Percentiles rank a stretch among this genome's conserved stretches.
Evolutionary conservation across 2,113 vertebrate genomes (phyloP).

Genomic region (Clupea harengus): DNA sequence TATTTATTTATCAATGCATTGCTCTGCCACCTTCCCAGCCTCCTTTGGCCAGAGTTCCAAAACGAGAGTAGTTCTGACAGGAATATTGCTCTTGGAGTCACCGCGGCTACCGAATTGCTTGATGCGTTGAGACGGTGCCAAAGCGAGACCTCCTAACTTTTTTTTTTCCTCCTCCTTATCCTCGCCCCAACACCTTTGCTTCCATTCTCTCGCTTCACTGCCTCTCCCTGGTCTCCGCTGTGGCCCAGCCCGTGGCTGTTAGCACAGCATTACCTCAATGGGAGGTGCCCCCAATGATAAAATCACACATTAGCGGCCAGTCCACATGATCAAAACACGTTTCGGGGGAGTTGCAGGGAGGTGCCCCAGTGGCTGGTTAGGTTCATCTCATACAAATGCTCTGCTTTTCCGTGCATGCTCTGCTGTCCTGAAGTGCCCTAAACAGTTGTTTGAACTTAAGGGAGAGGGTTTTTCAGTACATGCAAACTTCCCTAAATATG

Average conservation of each 20-base stretch:
- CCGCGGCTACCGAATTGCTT: slow-evolving; percentile 30
- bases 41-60: neutral
- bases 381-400: too few relatives aligned
- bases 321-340: neutral
- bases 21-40: neutral
- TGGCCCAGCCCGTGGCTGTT: neutral
- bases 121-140: slow-evolving; percentile 46
- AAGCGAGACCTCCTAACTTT: slow-evolving; percentile 36
- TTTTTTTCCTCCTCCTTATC: neutral
- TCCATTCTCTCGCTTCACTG: neutral
- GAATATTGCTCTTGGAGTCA: slow-evolving; percentile 38
- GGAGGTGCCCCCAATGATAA: neutral
- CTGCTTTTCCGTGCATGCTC: too few relatives aligned
- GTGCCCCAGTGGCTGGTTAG: too few relatives aligned
- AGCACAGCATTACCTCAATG: neutral
- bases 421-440: too few relatives aligned
- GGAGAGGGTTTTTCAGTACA: too few relatives aligned
- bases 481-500: too few relatives aligned
- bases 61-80: slow-evolving; percentile 52
- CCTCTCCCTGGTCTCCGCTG: neutral
- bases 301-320: neutral
- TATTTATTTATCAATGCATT: neutral
- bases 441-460: too few relatives aligned
- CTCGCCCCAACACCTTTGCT: neutral
- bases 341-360: neutral